Conservation (phyloP, 2,113 vertebrate genomes). For the Anthoscopus minutus region DNA sequence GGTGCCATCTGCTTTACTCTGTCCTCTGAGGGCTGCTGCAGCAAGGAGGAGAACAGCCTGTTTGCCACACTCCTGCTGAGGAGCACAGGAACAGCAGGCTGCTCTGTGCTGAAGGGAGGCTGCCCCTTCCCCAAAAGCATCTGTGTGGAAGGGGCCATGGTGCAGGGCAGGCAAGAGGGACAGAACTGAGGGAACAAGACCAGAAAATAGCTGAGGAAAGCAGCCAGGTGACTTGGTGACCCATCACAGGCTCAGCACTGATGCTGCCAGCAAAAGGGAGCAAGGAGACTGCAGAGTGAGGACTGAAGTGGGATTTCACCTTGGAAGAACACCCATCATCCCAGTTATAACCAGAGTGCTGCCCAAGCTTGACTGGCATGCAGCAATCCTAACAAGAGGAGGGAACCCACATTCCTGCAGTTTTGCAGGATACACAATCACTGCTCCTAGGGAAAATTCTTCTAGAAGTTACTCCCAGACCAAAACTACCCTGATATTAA, state of each 20-base stretch:
- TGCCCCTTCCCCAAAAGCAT: neutral
- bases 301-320: neutral
- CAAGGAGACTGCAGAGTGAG: neutral
- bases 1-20: neutral
- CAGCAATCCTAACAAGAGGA: neutral
- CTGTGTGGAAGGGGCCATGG: neutral
- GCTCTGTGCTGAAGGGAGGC: rapidly evolving
- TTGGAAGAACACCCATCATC: rapidly evolving
- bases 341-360: neutral
- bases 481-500: neutral
- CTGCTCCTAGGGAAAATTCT: neutral
- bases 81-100: neutral
- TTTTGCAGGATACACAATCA: neutral
- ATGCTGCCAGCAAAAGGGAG: neutral
- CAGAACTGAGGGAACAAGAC: rapidly evolving
- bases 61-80: neutral
- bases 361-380: rapidly evolving
- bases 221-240: neutral
- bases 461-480: neutral
- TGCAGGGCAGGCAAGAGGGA: neutral
- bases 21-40: neutral
- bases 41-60: neutral
- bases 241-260: neutral
- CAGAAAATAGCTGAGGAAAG: neutral
- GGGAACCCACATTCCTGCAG: neutral